A percentile compares a stretch with the other conserved stretches of the same genome.
Conservation (phyloP, 2,113 vertebrate genomes). For the Carollia perspicillata region DNA sequence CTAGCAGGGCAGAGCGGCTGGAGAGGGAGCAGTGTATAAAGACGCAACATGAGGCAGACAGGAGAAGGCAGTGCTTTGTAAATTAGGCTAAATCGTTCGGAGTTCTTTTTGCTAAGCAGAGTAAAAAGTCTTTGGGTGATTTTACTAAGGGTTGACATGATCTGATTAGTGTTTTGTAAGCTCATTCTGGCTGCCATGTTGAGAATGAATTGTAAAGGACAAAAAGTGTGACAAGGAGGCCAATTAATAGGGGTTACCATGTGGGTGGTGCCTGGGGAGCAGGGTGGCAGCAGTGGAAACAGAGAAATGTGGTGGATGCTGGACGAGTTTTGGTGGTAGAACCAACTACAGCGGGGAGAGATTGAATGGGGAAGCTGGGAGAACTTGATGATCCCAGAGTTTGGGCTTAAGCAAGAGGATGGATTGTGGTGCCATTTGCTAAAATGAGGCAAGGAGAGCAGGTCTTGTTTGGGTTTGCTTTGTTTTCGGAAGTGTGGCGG, state of each 20-base stretch:
- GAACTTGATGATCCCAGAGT: neutral
- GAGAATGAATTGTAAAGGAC: neutral
- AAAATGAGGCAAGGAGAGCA: neutral
- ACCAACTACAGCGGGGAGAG: neutral
- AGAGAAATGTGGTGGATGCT: neutral
- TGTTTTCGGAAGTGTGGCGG: neutral
- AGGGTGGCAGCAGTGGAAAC: neutral
- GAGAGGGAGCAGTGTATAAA: neutral
- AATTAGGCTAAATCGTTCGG: neutral
- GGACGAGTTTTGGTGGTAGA: neutral
- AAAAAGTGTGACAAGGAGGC: neutral
- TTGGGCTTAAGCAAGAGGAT: neutral
- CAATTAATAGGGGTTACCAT: rapidly evolving
- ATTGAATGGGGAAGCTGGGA: neutral
- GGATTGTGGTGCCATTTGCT: neutral
- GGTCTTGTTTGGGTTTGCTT: neutral
- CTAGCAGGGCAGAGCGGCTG: neutral
- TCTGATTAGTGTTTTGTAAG: neutral
- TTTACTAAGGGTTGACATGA: neutral
- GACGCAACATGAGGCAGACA: rapidly evolving
- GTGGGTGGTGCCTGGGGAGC: neutral
- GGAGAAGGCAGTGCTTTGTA: neutral
- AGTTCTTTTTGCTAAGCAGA: neutral
- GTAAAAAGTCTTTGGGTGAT: neutral
- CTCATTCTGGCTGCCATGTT: neutral